A percentile compares a stretch with the other conserved stretches of the same genome.
Conservation (phyloP, 1,140 invertebrate genomes). For the Anagrus nilaparvatae region DNA sequence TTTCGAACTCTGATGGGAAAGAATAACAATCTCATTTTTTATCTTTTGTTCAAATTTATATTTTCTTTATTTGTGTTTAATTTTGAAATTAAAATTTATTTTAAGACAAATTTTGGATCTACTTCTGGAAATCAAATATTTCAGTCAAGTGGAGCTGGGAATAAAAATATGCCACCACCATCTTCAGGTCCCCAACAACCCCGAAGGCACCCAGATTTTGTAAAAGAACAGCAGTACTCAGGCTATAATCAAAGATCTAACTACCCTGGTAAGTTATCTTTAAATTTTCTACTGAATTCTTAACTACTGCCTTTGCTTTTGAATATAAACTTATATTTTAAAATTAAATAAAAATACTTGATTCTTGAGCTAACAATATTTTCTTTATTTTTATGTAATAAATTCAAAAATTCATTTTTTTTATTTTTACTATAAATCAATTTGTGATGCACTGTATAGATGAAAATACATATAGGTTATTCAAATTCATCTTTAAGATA, state of each 20-base stretch:
- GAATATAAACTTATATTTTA: not conserved
- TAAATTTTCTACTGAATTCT: conserved; percentile 1
- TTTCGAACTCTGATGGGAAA: no score
- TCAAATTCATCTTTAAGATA: no score
- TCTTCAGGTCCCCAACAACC: conserved; percentile 56
- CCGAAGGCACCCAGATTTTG: conserved; percentile 74
- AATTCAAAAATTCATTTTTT: no score
- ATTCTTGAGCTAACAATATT: no score
- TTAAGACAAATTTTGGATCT: conserved; percentile 31
- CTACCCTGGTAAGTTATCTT: conserved; percentile 32
- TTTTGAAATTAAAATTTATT: conserved; percentile 2
- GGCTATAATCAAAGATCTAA: conserved; percentile 49
- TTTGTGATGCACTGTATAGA: no score
- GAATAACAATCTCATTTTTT: no score
- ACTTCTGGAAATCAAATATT: conserved; percentile 35
- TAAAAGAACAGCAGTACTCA: conserved; percentile 63
- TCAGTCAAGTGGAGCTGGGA: conserved; percentile 30
- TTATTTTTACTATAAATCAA: no score
- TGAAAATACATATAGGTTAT: no score
- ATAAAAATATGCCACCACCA: conserved; percentile 57
- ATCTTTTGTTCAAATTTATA: no score
- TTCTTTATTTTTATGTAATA: no score
- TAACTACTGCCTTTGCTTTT: not conserved
- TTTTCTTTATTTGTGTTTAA: not conserved
- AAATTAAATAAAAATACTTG: no score